Evolutionary conservation across 2,888 invertebrate genomes (phyloP), one percentile per base, ranked within the genome.

Genomic region (Lobophora halterata): DNA sequence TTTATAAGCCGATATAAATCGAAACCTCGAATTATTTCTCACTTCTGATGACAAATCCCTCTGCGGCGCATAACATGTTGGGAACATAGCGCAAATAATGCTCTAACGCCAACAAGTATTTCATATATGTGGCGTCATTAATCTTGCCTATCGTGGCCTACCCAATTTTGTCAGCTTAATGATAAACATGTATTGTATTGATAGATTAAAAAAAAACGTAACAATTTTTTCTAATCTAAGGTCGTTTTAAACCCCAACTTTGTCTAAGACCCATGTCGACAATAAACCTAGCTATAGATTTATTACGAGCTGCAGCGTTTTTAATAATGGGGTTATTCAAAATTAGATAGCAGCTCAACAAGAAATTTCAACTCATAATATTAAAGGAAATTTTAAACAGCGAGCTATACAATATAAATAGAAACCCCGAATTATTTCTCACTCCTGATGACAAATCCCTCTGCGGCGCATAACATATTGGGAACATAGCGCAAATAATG

Each of bases 61-160:
- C 33, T 33, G 27, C 20, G 19, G 28, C 24, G 21, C 26, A 36
- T 39, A 46, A 51, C 46, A 44, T 48, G 48, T 48, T 35, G 39
- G 18, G 35, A 39, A 39, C 41, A 51, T 39, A 36, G 36, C 35
- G 32, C 51, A 49, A n/a, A 56, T 52, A 49, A 52, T 49, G 42
- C 44, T 49, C 56, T 52, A 54, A 52, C 52, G 52, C 49, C 52
- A 50, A 52, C 54, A 54, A 53, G 54, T 56, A 56, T 56, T 54
- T 52, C 49, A 61, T 62, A 49, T 58, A 69, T 65, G 55, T 58
- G 54, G 58, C 49, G 63, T 69, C 71, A 78, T 77, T 72, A 76
- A 74, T 76, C 72, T 73, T 70, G 58, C 58, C 55, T 62, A 59
- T 60, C 64, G 63, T 48, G 55, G 60, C 52, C 61, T 55, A 61